phyloP scores from a whole-genome alignment of 2,888 invertebrate genomes.

The Cephalotes varians region DNA sequence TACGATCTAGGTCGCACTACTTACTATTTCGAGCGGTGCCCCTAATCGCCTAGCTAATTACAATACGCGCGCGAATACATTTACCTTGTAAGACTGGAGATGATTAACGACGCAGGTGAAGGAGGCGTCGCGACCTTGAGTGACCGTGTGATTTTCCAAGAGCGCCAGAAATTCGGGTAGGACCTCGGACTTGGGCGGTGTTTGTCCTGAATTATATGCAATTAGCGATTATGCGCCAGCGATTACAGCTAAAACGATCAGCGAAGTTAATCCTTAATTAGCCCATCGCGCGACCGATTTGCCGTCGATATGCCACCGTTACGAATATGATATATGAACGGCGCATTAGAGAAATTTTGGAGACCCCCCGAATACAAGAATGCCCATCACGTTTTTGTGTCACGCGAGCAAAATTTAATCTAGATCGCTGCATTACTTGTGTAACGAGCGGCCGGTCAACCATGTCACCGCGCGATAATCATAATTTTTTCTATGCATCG shows the following conservation, averaged over 20 bases:
- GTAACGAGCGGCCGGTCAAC: slow-evolving; percentile 17
- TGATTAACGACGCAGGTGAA: slow-evolving; percentile 97
- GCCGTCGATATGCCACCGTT: slow-evolving; percentile 36
- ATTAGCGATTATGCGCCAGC: slow-evolving; percentile 68
- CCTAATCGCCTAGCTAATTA: slow-evolving; percentile 75
- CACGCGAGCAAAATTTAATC: slow-evolving; percentile 29
- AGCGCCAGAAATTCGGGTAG: slow-evolving; percentile 94
- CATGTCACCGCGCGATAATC: slow-evolving; percentile 10
- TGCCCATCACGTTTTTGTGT: slow-evolving; percentile 41
- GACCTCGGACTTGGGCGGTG: slow-evolving; percentile 87
- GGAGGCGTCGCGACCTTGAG: slow-evolving; percentile 94
- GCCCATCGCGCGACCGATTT: slow-evolving; percentile 30
- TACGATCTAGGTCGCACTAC: slow-evolving; percentile 56
- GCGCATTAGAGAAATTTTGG: slow-evolving; percentile 19
- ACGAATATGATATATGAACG: slow-evolving; percentile 38
- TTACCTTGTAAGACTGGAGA: slow-evolving; percentile 94
- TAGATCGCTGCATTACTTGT: slow-evolving; percentile 28
- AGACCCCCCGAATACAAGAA: neutral
- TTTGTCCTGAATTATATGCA: slow-evolving; percentile 88
- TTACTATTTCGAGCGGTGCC: slow-evolving; percentile 63
- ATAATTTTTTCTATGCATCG: neutral
- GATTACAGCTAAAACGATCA: slow-evolving; percentile 61
- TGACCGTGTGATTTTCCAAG: slow-evolving; percentile 94
- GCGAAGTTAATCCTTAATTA: slow-evolving; percentile 63
- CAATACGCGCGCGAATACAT: slow-evolving; percentile 59